These are phyloP conservation scores for Keiferia lycopersicella DNA, from an alignment of 2,888 invertebrate species.

Conservation along the genomic window DNA sequence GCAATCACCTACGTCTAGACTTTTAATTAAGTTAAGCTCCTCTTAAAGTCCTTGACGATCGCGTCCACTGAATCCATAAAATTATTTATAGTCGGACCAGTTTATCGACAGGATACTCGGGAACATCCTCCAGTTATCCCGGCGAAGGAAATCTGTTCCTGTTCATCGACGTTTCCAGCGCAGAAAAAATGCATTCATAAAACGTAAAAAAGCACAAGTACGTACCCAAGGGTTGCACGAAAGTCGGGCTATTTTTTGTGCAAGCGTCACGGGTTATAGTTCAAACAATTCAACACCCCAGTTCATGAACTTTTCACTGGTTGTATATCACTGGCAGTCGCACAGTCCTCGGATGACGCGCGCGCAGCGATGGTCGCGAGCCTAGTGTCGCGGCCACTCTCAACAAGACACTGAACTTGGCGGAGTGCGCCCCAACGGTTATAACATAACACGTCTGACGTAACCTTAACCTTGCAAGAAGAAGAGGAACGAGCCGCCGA, in stretches of 20 bases:
- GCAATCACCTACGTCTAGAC: conserved; percentile 3
- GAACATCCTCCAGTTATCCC: conserved; percentile 46
- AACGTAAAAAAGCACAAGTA: conserved; percentile 35
- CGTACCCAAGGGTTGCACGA: conserved; percentile 59
- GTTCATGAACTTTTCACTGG: conserved; percentile 80
- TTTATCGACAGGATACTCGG: conserved; percentile 64
- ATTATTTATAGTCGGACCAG: conserved; percentile 67
- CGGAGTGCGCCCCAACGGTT: conserved; percentile 79
- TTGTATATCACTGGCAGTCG: conserved; percentile 72
- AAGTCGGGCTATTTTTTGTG: conserved; percentile 41
- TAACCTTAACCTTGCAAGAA: conserved; percentile 82
- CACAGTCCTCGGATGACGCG: conserved; percentile 71
- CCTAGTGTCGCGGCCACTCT: conserved; percentile 78
- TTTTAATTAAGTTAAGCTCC: conserved; percentile 12
- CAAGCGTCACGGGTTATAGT: conserved; percentile 67
- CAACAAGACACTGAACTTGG: conserved; percentile 81
- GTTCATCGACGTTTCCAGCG: conserved; percentile 20
- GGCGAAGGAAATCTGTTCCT: conserved; percentile 39
- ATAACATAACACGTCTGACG: conserved; percentile 82
- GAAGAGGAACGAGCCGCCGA: conserved; percentile 79
- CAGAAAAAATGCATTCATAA: conserved; percentile 21
- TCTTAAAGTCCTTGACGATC: conserved; percentile 18
- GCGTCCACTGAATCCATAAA: conserved; percentile 45
- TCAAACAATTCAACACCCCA: conserved; percentile 77
- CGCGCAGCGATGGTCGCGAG: conserved; percentile 65